A percentile compares a stretch with the other conserved stretches of the same genome.
These are phyloP conservation scores for Benthosema pterotum DNA, from an alignment of 2,797 vertebrate species.

Conservation along the genomic window DNA sequence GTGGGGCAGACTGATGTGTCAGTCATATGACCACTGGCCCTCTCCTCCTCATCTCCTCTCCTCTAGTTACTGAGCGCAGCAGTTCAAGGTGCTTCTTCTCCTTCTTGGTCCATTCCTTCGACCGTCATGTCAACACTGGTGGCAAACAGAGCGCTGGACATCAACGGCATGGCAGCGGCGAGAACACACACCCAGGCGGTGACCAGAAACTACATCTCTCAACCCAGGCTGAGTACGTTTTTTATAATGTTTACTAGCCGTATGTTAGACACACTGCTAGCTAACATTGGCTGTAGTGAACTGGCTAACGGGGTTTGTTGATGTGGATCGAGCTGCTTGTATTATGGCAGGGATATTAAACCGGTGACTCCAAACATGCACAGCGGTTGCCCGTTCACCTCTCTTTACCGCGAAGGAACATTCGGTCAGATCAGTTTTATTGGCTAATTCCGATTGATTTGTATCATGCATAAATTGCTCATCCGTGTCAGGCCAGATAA, in stretches of 20 bases:
- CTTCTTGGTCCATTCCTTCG: conserved; percentile 8
- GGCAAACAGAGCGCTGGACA: conserved; percentile 75
- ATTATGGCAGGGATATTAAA: not conserved
- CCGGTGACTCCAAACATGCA: no score
- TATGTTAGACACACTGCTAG: conserved; percentile 15
- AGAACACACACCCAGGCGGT: conserved; percentile 82
- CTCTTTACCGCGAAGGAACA: no score
- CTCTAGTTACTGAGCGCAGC: not conserved
- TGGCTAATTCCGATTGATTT: no score
- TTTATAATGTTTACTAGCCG: conserved; percentile 10
- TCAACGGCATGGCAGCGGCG: conserved; percentile 78
- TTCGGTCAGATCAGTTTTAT: no score
- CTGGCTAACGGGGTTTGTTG: conserved; percentile 1
- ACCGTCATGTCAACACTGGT: conserved; percentile 77
- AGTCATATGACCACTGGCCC: conserved; percentile 63
- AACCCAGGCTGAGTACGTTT: conserved; percentile 85
- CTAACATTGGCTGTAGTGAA: conserved; percentile 16
- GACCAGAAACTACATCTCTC: conserved; percentile 85
- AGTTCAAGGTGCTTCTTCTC: conserved; percentile 3
- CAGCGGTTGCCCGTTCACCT: no score
- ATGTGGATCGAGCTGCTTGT: no score
- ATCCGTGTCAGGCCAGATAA: conserved; percentile 14
- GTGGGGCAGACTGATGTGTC: conserved; percentile 30
- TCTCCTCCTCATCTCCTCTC: conserved; percentile 14
- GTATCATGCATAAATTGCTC: no score